These are phyloP conservation scores for Poecile atricapillus DNA, from an alignment of 2,113 vertebrate species.

Conservation along the genomic window DNA sequence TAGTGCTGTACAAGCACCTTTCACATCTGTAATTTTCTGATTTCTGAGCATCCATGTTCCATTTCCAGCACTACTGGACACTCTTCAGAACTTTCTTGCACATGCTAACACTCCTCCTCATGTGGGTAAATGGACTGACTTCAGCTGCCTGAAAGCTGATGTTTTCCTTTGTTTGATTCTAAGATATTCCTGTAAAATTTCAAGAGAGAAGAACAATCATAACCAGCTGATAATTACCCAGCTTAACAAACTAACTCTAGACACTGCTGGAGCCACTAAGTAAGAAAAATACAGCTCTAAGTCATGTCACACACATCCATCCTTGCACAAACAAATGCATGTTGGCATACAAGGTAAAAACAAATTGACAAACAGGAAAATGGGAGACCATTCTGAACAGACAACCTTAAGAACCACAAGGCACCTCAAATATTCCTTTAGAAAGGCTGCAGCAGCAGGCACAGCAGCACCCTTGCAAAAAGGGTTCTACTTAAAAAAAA, in stretches of 20 bases:
- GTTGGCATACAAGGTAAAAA: background rate
- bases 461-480: background rate
- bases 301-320: rapidly evolving
- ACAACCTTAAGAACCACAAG: background rate
- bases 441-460: background rate
- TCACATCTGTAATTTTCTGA: background rate
- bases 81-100: background rate
- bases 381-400: background rate
- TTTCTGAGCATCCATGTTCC: background rate
- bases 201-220: background rate
- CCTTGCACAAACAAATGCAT: background rate
- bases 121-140: background rate
- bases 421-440: background rate
- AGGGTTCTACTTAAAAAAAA: background rate
- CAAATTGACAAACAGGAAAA: background rate
- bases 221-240: background rate
- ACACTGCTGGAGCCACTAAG: background rate
- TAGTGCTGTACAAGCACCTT: background rate
- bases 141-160: background rate
- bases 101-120: background rate
- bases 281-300: background rate
- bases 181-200: background rate
- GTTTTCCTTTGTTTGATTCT: background rate
- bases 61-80: background rate
- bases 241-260: background rate